Conservation (phyloP, 2,888 invertebrate species). For the Cheilosia variabilis region DNA sequence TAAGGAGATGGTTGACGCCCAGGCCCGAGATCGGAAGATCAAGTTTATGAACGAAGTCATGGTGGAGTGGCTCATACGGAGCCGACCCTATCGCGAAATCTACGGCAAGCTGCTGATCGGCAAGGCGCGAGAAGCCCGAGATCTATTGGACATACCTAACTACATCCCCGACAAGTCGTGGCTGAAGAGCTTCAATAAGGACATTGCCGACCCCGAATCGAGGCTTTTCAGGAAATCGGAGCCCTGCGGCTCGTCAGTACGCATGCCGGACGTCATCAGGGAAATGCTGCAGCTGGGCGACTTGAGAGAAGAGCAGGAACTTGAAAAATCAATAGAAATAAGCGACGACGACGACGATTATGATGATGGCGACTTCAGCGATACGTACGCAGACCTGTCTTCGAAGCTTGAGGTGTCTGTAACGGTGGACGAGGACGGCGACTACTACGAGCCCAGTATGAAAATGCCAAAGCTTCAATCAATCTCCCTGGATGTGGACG, state of each 20-base stretch:
- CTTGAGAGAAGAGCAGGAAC: background rate
- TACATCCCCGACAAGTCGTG: constrained; percentile 80
- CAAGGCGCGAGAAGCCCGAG: constrained; percentile 51
- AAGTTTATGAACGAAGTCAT: constrained; percentile 82
- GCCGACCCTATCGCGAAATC: constrained; percentile 70
- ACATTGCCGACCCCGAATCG: constrained; percentile 37
- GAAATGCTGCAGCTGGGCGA: constrained; percentile 80
- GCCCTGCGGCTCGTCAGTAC: constrained; percentile 80
- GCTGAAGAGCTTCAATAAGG: constrained; percentile 81
- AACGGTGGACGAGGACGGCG: constrained; percentile 60
- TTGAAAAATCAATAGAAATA: constrained; percentile 61
- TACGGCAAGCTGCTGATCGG: constrained; percentile 54
- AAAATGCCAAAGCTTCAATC: constrained; percentile 66
- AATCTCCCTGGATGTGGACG: constrained; percentile 56
- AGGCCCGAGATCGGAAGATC: constrained; percentile 81
- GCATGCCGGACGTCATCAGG: constrained; percentile 81
- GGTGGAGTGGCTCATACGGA: constrained; percentile 82
- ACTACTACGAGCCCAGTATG: constrained; percentile 37
- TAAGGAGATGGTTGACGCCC: constrained; percentile 81
- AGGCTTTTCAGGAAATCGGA: constrained; percentile 77
- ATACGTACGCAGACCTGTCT: constrained; percentile 59
- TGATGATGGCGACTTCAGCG: constrained; percentile 77
- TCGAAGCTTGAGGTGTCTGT: constrained; percentile 65
- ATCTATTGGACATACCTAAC: constrained; percentile 45
- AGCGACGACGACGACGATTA: constrained; percentile 78